Conservation (phyloP, 2,113 vertebrate genomes). For the Enhydra lutris region DNA sequence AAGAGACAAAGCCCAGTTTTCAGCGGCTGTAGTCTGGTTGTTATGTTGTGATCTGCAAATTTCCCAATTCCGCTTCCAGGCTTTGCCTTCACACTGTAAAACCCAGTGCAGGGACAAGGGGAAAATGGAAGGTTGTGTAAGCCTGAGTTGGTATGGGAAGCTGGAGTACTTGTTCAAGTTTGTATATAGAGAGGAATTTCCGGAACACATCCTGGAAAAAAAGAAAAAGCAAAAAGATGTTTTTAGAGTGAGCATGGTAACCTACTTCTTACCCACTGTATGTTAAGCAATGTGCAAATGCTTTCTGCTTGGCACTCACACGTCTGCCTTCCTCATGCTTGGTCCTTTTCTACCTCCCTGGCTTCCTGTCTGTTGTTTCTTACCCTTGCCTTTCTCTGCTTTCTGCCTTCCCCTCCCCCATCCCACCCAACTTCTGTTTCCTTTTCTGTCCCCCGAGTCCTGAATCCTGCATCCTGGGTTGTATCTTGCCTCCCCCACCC, state of each 20-base stretch:
- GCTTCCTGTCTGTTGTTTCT: background rate
- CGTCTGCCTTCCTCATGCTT: background rate
- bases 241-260: background rate
- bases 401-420: background rate
- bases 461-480: background rate
- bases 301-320: background rate
- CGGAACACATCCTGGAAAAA: background rate
- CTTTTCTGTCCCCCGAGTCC: background rate
- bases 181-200: background rate
- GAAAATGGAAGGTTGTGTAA: background rate
- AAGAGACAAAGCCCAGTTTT: background rate
- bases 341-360: background rate
- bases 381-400: background rate
- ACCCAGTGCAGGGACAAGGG: background rate
- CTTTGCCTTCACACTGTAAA: background rate
- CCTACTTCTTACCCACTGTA: accelerated
- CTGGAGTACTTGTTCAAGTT: background rate
- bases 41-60: background rate
- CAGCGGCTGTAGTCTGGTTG: background rate
- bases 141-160: background rate
- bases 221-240: background rate
- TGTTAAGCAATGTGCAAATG: background rate
- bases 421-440: background rate
- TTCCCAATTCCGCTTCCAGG: background rate
- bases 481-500: background rate